Evolutionary conservation across 2,797 vertebrate species (phyloP).

Genomic region (Amblyraja radiata): DNA sequence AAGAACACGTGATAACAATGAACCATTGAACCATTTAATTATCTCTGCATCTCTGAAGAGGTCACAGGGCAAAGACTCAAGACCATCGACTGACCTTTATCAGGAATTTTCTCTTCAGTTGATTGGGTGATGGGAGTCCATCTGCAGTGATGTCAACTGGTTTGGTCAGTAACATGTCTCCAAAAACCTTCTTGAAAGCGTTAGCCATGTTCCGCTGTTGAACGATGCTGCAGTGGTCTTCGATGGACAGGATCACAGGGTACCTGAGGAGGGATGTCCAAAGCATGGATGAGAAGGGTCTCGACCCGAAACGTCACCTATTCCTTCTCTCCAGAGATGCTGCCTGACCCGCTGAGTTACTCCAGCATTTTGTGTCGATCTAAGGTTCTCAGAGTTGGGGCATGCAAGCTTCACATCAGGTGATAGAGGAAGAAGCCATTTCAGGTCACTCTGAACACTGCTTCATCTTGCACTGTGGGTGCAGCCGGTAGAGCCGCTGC

Average conservation of each 20-base stretch:
- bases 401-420: neutral
- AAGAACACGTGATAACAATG: too few relatives aligned
- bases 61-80: neutral
- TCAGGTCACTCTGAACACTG: neutral
- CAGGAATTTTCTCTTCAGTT: conserved; percentile 92
- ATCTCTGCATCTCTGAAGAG: neutral
- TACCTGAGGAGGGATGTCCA: conserved; percentile 58
- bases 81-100: conserved; percentile 74
- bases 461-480: neutral
- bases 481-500: too few relatives aligned
- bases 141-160: conserved; percentile 88
- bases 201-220: conserved; percentile 97
- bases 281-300: neutral
- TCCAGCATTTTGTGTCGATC: too few relatives aligned
- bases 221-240: conserved; percentile 97
- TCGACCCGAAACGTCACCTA: too few relatives aligned
- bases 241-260: conserved; percentile 90
- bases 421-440: neutral
- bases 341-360: too few relatives aligned
- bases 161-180: conserved; percentile 90
- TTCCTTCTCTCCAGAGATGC: too few relatives aligned
- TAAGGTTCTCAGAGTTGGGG: neutral
- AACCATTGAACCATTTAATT: too few relatives aligned
- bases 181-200: conserved; percentile 87
- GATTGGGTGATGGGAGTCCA: conserved; percentile 89